Evolutionary conservation across 2,797 vertebrate species (phyloP), one percentile per base, ranked within the genome.

Genomic region (Danio albolineatus): DNA sequence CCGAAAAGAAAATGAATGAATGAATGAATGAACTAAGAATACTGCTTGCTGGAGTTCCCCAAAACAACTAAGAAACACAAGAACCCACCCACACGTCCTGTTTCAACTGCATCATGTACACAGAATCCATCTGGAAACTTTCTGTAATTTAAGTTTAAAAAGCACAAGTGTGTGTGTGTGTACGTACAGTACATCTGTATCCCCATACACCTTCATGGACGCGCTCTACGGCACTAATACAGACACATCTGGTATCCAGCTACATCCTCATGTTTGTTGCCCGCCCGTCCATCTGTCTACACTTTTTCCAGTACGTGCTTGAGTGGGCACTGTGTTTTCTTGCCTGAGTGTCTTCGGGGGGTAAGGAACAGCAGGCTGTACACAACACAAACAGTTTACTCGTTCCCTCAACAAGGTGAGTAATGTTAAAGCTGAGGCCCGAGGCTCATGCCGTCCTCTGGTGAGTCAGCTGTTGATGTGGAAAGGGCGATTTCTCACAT

Each of bases 381-480:
- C 19, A 51, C 17, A 43, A 72, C 61, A 73, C 62, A 53, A 60
- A 71, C 62, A 41, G 46, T 57, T 67, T 39, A 53, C 19, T 54
- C 46, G 67, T 77, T 67, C 38, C 54, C 59, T 84, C 72, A 86
- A 79, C 83, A 81, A 80, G 69, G 81, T 91, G 89, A 90, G 82
- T 88, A 87, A 91, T 83, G 77, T 51, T 73, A 71, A 84, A 74
- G n/a, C 54, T 10, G 81, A 62, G 79, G 65, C 86, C 81, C 0
- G 6, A 84, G 86, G 86, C 80, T 38, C 49, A 81, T 70, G 51
- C 21, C 86, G 81, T 86, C 87, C 84, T 86, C 79, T 88, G 51
- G 39, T 70, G 14, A 79, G 65, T 72, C 66, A 65, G 49, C 56
- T 60, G 65, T 61, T 46, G 38, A 38, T 49, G 67, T 54, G 28